phyloP scores from a whole-genome alignment of 2,797 vertebrate genomes.

The Thamnophis elegans region DNA sequence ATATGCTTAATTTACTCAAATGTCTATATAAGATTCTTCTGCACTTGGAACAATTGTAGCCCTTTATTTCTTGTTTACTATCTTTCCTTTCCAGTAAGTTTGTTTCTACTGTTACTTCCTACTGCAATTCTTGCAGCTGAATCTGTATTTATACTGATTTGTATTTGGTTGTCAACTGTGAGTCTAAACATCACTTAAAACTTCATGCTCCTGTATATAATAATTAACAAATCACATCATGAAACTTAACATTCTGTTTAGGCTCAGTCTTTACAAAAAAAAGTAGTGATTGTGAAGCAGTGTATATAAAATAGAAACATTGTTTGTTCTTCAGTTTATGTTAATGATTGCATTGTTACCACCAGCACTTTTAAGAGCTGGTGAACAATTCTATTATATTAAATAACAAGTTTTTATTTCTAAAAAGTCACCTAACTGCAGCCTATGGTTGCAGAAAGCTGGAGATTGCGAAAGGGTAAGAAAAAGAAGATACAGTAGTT shows the following conservation, averaged over 20 bases:
- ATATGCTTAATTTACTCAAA: neutral
- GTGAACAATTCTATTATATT: neutral
- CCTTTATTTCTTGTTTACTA: neutral
- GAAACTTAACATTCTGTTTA: neutral
- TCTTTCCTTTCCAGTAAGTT: neutral
- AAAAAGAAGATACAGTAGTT: neutral
- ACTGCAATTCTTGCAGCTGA: neutral
- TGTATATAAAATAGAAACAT: neutral
- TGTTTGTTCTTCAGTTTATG: neutral
- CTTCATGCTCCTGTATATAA: neutral
- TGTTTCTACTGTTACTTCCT: neutral
- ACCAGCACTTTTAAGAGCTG: neutral
- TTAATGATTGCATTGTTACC: neutral
- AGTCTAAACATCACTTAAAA: neutral
- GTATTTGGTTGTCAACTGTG: neutral
- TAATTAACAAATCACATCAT: neutral
- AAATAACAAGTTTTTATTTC: neutral
- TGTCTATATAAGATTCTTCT: neutral
- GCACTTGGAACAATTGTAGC: neutral
- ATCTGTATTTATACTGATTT: neutral
- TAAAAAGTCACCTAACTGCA: neutral
- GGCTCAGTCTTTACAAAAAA: neutral
- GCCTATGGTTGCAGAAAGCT: neutral
- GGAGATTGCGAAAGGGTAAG: neutral
- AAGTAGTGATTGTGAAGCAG: slow-evolving; percentile 27